A percentile compares a stretch with the other conserved stretches of the same genome.
Conservation (phyloP, 2,113 vertebrate genomes). For the Dolichallabes microphthalmus region DNA sequence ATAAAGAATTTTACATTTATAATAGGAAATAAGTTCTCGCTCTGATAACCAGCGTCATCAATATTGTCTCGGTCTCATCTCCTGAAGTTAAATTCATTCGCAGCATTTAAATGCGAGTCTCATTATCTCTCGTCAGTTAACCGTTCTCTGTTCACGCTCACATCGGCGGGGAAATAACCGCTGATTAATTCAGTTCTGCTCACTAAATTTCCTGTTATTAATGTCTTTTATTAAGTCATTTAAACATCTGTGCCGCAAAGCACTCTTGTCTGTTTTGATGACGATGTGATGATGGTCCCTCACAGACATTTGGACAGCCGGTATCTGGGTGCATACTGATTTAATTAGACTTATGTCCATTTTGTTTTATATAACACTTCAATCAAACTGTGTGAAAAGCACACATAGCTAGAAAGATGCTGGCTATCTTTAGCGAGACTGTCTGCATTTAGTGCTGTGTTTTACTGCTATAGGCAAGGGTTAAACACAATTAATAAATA, state of each 20-base stretch:
- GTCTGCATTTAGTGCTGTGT: neutral
- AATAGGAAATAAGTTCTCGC: neutral
- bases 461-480: neutral
- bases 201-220: neutral
- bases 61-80: neutral
- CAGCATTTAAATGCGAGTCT: neutral
- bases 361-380: neutral
- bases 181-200: neutral
- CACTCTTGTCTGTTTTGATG: neutral
- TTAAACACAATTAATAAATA: too few relatives aligned
- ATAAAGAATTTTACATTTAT: neutral
- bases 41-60: neutral
- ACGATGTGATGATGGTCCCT: neutral
- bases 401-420: neutral
- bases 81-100: neutral
- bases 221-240: neutral
- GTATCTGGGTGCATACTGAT: neutral
- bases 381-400: neutral
- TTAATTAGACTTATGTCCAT: neutral
- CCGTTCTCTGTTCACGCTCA: neutral
- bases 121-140: neutral
- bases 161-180: neutral
- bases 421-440: neutral
- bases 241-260: neutral
- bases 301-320: neutral